A percentile compares a stretch with the other conserved stretches of the same genome.
These are phyloP conservation scores for Calidris pygmaea DNA, from an alignment of 2,113 vertebrate genomes.

Conservation along the genomic window DNA sequence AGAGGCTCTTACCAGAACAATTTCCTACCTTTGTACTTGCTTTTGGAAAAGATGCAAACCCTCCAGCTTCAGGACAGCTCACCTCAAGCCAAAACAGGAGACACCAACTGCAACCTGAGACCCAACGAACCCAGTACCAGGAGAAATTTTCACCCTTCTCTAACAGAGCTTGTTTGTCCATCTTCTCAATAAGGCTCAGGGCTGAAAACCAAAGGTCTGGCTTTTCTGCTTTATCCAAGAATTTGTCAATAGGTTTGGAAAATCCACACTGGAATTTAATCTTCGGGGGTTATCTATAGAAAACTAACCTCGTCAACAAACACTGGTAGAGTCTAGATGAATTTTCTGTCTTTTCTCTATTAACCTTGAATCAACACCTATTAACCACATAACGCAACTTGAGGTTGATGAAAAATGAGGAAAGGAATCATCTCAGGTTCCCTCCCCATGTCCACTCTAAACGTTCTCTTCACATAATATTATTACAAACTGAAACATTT, in stretches of 20 bases:
- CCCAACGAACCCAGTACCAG: neutral
- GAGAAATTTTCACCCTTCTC: neutral
- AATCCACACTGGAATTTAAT: neutral
- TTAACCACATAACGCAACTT: neutral
- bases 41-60: neutral
- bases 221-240: neutral
- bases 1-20: neutral
- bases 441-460: neutral
- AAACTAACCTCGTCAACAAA: neutral
- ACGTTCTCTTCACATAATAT: neutral
- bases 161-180: neutral
- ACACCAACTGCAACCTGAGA: neutral
- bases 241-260: neutral
- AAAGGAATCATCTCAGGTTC: neutral
- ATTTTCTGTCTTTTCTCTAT: neutral
- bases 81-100: neutral
- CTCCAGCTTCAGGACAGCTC: neutral
- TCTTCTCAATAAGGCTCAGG: neutral
- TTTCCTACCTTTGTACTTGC: neutral
- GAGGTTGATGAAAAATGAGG: neutral
- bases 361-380: neutral
- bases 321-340: neutral
- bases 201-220: neutral
- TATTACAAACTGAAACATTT: neutral
- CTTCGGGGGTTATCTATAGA: neutral